Conservation (phyloP, 1,140 invertebrate species). For the Meloidogyne hapla region DNA sequence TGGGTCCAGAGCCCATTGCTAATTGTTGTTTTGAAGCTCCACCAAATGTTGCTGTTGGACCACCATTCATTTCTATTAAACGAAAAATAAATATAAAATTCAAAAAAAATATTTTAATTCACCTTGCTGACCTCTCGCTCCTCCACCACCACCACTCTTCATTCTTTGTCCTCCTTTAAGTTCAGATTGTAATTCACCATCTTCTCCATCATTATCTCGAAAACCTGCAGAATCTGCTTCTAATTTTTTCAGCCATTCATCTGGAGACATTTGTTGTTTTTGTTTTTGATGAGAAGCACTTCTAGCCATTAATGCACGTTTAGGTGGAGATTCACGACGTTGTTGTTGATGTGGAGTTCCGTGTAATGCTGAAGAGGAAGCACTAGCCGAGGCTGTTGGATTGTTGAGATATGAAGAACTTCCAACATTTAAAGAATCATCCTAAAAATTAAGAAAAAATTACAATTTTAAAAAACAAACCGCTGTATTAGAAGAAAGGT, state of each 20-base stretch:
- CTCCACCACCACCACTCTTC: not conserved
- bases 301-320: slow-evolving; percentile 19
- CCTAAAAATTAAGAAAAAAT: not conserved
- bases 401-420: not conserved
- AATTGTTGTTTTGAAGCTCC: not conserved
- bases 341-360: slow-evolving; percentile 7
- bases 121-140: slow-evolving; percentile 12
- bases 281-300: slow-evolving; percentile 34
- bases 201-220: slow-evolving; percentile 51
- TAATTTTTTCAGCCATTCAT: slow-evolving; percentile 54
- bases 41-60: not conserved
- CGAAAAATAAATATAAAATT: not conserved
- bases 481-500: slow-evolving; percentile 39
- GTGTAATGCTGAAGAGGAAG: slow-evolving; percentile 7
- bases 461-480: no score
- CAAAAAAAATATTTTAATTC: not conserved
- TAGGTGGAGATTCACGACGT: slow-evolving; percentile 28
- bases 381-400: not conserved
- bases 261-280: slow-evolving; percentile 53
- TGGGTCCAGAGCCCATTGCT: slow-evolving; percentile 1
- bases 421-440: not conserved
- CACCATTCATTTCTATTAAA: not conserved
- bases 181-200: slow-evolving; percentile 11
- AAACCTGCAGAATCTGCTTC: slow-evolving; percentile 41
- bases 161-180: not conserved